A percentile compares a stretch with the other conserved stretches of the same genome.
Conservation (phyloP, 2,113 vertebrate genomes). For the Anarhynchus alexandrinus region DNA sequence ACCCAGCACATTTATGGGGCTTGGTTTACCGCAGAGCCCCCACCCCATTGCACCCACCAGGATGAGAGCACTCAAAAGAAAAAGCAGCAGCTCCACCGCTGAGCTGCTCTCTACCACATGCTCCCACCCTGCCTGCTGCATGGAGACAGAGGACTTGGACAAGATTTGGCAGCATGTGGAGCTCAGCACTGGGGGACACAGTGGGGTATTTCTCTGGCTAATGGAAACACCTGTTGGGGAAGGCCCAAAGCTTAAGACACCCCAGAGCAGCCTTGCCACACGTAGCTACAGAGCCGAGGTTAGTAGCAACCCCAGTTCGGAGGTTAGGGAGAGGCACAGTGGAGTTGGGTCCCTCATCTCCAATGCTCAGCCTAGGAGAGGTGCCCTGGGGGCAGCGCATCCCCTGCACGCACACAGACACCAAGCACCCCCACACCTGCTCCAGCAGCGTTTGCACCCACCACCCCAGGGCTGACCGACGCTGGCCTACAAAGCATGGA, state of each 20-base stretch:
- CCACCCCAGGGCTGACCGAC: not conserved
- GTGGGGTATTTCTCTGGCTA: not conserved
- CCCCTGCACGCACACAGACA: not conserved
- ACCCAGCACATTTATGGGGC: not conserved
- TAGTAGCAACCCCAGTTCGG: not conserved
- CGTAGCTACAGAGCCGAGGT: not conserved
- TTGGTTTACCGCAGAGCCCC: conserved; percentile 31
- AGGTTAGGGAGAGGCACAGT: not conserved
- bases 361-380: not conserved
- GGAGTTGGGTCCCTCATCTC: not conserved
- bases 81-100: not conserved
- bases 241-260: not conserved
- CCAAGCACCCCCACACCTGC: not conserved
- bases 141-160: not conserved
- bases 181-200: not conserved
- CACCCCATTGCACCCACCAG: not conserved
- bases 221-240: not conserved
- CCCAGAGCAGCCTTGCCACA: not conserved
- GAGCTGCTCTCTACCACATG: not conserved
- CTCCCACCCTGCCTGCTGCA: not conserved
- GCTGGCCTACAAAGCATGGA: conserved; percentile 7
- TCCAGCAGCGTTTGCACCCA: not conserved
- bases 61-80: not conserved
- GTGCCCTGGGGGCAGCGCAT: not conserved
- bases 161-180: not conserved